Conservation (phyloP, 2,797 vertebrate species). For the Artibeus lituratus region DNA sequence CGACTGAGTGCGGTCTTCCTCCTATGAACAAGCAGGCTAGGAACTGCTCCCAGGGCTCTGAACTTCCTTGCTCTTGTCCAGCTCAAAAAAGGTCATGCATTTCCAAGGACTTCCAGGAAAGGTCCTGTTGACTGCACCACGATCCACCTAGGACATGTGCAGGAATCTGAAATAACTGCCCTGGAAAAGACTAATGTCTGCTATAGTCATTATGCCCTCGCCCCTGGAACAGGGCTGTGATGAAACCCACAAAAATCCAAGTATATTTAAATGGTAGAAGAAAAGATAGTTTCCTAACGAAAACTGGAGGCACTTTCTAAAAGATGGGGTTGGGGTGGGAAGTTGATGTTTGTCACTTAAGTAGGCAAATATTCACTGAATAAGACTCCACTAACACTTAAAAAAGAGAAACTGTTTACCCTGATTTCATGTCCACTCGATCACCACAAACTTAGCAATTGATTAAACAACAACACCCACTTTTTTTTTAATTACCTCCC, state of each 20-base stretch:
- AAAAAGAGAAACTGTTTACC: background rate
- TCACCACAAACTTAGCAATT: background rate
- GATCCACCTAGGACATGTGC: background rate
- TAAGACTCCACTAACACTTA: background rate
- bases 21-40: background rate
- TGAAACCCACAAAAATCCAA: background rate
- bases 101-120: background rate
- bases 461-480: background rate
- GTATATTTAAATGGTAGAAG: background rate
- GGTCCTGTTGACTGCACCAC: background rate
- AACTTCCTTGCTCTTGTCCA: background rate
- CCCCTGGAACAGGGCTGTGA: background rate
- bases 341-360: background rate
- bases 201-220: background rate
- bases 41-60: background rate
- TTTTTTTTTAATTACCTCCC: background rate
- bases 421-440: background rate
- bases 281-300: background rate
- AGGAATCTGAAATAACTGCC: background rate
- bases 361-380: background rate
- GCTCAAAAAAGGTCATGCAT: background rate
- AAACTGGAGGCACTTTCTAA: background rate
- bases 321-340: background rate
- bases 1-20: background rate
- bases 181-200: background rate